Conservation (phyloP, 2,888 invertebrate genomes). For the Ramazzottius varieornatus region DNA sequence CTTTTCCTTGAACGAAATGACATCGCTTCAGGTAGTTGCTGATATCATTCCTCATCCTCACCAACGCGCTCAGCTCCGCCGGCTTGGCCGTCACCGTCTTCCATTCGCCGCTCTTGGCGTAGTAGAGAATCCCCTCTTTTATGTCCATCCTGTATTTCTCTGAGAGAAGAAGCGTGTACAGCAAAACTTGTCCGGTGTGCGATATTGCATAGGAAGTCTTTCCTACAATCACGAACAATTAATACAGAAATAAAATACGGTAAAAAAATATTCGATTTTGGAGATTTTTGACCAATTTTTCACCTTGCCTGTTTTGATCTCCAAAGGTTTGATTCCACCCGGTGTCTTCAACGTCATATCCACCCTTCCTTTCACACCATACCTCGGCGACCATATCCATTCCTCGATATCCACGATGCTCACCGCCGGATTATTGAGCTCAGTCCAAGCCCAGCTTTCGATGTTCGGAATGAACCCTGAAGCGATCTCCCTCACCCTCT, state of each 20-base stretch:
- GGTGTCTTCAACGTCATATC: background rate
- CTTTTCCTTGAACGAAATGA: background rate
- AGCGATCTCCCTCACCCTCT: background rate
- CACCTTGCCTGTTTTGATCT: background rate
- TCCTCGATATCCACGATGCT: background rate
- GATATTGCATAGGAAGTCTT: background rate
- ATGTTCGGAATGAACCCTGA: background rate
- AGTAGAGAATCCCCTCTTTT: background rate
- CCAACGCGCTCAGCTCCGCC: background rate
- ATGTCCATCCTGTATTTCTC: background rate
- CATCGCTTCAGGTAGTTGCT: background rate
- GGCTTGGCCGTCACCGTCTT: background rate
- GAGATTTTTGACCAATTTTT: too few species aligned
- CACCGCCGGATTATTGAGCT: background rate
- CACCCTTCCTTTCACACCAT: background rate
- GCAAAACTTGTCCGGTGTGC: slow-evolving; percentile 1
- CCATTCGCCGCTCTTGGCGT: background rate
- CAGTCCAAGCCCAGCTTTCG: background rate
- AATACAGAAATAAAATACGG: too few species aligned
- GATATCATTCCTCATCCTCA: background rate
- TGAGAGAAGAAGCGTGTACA: background rate
- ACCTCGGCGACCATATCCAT: background rate
- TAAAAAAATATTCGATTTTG: too few species aligned
- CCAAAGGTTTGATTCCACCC: background rate
- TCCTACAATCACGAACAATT: too few species aligned